Conservation (phyloP, 2,113 vertebrate genomes). For the Noctilio leporinus region DNA sequence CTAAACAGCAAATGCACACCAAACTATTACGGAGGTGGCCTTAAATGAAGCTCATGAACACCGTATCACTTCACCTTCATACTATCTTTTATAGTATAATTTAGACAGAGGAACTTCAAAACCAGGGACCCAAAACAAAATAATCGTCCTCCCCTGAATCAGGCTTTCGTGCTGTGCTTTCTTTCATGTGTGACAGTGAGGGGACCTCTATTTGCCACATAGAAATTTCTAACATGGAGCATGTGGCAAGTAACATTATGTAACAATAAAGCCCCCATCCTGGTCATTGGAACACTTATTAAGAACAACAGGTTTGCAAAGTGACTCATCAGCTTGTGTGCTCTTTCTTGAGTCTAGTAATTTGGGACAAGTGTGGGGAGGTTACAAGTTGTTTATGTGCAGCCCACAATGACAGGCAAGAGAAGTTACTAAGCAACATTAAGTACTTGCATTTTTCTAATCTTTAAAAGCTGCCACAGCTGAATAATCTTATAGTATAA, state of each 20-base stretch:
- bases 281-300: conserved; percentile 49
- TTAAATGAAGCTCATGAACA: neutral
- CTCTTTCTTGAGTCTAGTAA: conserved; percentile 50
- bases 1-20: neutral
- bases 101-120: neutral
- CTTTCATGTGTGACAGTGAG: neutral
- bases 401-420: conserved; percentile 50
- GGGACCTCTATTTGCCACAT: conserved; percentile 7
- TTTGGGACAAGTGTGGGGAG: conserved; percentile 57
- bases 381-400: conserved; percentile 50
- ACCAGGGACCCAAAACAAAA: neutral
- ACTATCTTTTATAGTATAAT: neutral
- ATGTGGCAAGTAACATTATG: neutral
- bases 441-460: conserved; percentile 48
- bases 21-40: neutral
- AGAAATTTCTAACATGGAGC: conserved; percentile 29
- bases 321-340: conserved; percentile 55
- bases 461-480: conserved; percentile 41
- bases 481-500: conserved; percentile 43
- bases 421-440: conserved; percentile 72
- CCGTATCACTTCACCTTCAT: neutral
- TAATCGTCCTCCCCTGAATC: neutral
- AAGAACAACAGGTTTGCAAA: conserved; percentile 46
- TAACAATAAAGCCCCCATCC: conserved; percentile 20
- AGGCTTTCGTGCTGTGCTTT: neutral